Conservation (phyloP, 30 jellyfish, hydroid and myxozoan genomes). For the Cassiopea andromeda region DNA sequence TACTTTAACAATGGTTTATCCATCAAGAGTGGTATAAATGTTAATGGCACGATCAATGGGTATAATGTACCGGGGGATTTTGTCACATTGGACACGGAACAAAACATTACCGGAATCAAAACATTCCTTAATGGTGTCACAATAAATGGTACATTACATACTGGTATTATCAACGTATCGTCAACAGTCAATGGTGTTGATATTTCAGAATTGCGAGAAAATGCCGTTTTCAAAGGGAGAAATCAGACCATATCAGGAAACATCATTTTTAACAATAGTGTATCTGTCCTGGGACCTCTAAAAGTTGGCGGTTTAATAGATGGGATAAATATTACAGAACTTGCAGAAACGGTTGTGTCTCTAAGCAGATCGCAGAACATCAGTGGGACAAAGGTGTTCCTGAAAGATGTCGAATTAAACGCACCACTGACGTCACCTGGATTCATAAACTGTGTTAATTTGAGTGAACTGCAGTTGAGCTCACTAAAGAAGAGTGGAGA, state of each 20-base stretch:
- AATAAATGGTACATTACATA: conserved; percentile 20
- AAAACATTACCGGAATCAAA: conserved; percentile 72
- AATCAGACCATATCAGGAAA: conserved; percentile 71
- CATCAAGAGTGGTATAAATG: conserved; percentile 18
- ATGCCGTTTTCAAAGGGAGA: conserved; percentile 63
- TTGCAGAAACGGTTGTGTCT: conserved; percentile 59
- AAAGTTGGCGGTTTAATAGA: conserved; percentile 78
- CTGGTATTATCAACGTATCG: conserved; percentile 54
- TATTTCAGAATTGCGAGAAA: conserved; percentile 68
- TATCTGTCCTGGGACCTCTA: conserved; percentile 52
- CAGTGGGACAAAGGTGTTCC: conserved; percentile 58
- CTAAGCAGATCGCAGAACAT: conserved; percentile 68
- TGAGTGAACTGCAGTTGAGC: conserved; percentile 45
- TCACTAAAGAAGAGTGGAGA: conserved; percentile 70
- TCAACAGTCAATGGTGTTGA: conserved; percentile 80
- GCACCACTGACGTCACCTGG: conserved; percentile 79
- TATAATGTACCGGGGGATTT: conserved; percentile 74
- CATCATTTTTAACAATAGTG: conserved; percentile 51
- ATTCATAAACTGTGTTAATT: conserved; percentile 54
- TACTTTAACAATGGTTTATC: conserved; percentile 14
- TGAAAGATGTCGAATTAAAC: conserved; percentile 49
- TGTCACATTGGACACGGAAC: conserved; percentile 72
- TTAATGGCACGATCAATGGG: conserved; percentile 64
- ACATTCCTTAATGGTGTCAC: conserved; percentile 43
- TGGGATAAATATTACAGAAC: conserved; percentile 77